A percentile compares a stretch with the other conserved stretches of the same genome.
Conservation (phyloP, 2,888 invertebrate species). For the Melipona beecheii region DNA sequence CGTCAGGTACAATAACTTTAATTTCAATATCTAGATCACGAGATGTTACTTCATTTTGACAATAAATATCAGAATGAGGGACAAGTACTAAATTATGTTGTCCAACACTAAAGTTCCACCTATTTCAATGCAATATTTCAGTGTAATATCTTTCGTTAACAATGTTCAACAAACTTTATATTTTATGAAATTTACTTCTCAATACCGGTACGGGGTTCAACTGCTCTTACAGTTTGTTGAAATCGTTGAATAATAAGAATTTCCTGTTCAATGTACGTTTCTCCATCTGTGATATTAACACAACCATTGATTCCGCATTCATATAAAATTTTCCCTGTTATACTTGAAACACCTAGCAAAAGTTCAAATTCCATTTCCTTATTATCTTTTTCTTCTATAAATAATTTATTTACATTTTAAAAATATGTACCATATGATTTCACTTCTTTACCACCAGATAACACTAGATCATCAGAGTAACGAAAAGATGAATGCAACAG, state of each 20-base stretch:
- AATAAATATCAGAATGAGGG: slow-evolving; percentile 84
- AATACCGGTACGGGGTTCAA: slow-evolving; percentile 93
- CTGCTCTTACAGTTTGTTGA: slow-evolving; percentile 94
- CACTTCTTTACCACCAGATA: slow-evolving; percentile 95
- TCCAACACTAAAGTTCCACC: slow-evolving; percentile 98
- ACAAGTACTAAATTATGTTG: slow-evolving; percentile 91
- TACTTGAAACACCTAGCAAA: slow-evolving; percentile 87
- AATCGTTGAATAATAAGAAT: slow-evolving; percentile 92
- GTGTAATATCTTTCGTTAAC: background rate
- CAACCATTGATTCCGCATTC: slow-evolving; percentile 92
- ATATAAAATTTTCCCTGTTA: slow-evolving; percentile 90
- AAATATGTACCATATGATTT: slow-evolving; percentile 89
- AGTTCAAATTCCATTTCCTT: background rate
- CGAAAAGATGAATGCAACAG: slow-evolving; percentile 94
- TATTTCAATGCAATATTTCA: slow-evolving; percentile 66
- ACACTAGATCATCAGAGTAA: slow-evolving; percentile 93
- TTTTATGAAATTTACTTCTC: slow-evolving; percentile 88
- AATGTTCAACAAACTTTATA: slow-evolving; percentile 14
- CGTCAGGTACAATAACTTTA: slow-evolving; percentile 89
- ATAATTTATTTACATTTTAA: background rate
- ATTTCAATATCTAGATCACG: slow-evolving; percentile 84
- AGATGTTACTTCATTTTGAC: slow-evolving; percentile 78
- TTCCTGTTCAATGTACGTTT: slow-evolving; percentile 84
- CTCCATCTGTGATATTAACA: slow-evolving; percentile 88
- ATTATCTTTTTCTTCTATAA: background rate